Conservation (phyloP, 2,113 vertebrate species). For the Fregata magnificens region DNA sequence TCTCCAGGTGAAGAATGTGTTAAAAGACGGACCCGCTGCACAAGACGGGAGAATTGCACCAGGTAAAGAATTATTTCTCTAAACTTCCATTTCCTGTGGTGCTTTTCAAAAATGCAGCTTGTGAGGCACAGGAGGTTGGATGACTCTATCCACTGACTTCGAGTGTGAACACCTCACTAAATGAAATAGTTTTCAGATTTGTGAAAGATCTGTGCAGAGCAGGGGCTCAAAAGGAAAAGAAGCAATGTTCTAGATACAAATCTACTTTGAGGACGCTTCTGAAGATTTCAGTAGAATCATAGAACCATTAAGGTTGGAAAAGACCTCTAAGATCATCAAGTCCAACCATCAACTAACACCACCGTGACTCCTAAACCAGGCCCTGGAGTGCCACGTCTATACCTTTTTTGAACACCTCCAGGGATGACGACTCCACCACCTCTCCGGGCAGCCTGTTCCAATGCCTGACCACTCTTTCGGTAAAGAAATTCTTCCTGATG, state of each 20-base stretch:
- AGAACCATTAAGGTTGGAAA: too few relatives aligned
- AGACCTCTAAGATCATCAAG: too few relatives aligned
- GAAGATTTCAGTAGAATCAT: neutral
- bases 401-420: too few relatives aligned
- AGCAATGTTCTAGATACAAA: neutral
- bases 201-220: neutral
- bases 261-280: neutral
- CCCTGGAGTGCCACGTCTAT: too few relatives aligned
- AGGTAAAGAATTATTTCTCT: conserved; percentile 70
- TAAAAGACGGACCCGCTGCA: conserved; percentile 92
- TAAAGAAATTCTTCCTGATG: too few relatives aligned
- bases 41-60: conserved; percentile 94
- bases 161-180: neutral
- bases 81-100: neutral
- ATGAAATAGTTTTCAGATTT: neutral
- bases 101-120: neutral
- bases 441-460: too few relatives aligned
- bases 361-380: too few relatives aligned
- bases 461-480: too few relatives aligned
- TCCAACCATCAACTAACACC: too few relatives aligned
- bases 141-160: neutral
- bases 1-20: conserved; percentile 95
- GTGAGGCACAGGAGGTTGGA: neutral
- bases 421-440: too few relatives aligned
- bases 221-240: neutral